Evolutionary conservation across 1,140 invertebrate species (phyloP), one percentile per base, ranked within the genome.

Genomic region (Hycleus cichorii): DNA sequence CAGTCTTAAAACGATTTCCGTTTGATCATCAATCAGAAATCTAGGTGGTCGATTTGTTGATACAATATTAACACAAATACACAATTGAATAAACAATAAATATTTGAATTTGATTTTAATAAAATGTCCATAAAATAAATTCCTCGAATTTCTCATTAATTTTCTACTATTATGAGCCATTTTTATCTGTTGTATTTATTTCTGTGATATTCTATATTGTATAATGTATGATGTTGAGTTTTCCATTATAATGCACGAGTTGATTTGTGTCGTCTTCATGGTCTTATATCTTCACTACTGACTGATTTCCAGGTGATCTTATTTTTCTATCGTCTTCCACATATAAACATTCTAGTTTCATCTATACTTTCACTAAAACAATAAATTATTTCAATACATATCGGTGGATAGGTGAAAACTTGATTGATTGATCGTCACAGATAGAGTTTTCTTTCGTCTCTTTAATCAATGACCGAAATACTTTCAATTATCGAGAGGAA

Each of bases 1-100:
- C 63, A 93, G 78, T 68, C 90, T 81, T 63, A 93, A 78, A 54
- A 95, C 88, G 64, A 95, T 93, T 81, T 93, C 90, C 56, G 88
- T 89, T 75, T 92, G 88, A 57, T 88, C 88, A 67, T 93, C 85
- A 68, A 88, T 90, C 47, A 93, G 77, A 73, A 93, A 92, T 48
- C 88, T 78, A 1, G 90, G 89, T 26, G 90, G 88, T 64, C 83
- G 83, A 78, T 93, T 92, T 40, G 77, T 76, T n/a, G 51, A 18
- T 39, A 58, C 57, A 38, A 26, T 10, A 52, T 44, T 47, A 18
- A 62, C 49, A 63, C 51, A 58, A 59, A 58, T 58, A 58, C 42
- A 18, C 65, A 59, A 66, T 39, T 24, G 64, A 54, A 39, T 51
- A 59, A 38, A 63, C 39, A 43, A 63, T 11, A 12, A 51, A 44